Conservation (phyloP, 37 sponge, comb jelly and placozoan species). For the Amphimedon queenslandica region DNA sequence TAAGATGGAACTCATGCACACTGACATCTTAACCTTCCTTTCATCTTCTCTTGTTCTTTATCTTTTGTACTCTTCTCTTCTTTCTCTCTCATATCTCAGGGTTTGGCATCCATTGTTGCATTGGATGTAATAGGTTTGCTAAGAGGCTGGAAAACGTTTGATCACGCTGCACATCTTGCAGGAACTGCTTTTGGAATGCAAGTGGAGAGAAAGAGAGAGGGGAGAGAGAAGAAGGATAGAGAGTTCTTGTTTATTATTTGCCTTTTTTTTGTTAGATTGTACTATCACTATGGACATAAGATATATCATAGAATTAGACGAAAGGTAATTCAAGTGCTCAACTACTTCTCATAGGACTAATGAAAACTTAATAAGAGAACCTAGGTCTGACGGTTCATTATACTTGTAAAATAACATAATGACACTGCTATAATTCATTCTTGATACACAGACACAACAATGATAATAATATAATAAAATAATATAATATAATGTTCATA, state of each 20-base stretch:
- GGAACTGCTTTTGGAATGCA: slow-evolving; percentile 69
- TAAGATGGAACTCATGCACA: no score
- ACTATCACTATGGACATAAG: background rate
- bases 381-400: no score
- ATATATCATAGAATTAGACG: background rate
- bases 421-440: no score
- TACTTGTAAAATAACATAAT: no score
- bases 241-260: background rate
- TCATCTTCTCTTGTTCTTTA: no score
- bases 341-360: no score
- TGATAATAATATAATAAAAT: no score
- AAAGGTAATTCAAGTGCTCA: no score
- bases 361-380: no score
- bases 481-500: no score
- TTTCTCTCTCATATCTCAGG: slow-evolving; percentile 12
- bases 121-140: slow-evolving; percentile 52
- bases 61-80: background rate
- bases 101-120: slow-evolving; percentile 38
- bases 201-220: slow-evolving; percentile 9
- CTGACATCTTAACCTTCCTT: no score
- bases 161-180: slow-evolving; percentile 80
- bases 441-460: no score
- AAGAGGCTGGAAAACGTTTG: slow-evolving; percentile 71
- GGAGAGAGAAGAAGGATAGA: background rate
- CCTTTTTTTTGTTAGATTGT: background rate